Conservation (phyloP, 2,888 invertebrate genomes). For the Yponomeuta evonymella region DNA sequence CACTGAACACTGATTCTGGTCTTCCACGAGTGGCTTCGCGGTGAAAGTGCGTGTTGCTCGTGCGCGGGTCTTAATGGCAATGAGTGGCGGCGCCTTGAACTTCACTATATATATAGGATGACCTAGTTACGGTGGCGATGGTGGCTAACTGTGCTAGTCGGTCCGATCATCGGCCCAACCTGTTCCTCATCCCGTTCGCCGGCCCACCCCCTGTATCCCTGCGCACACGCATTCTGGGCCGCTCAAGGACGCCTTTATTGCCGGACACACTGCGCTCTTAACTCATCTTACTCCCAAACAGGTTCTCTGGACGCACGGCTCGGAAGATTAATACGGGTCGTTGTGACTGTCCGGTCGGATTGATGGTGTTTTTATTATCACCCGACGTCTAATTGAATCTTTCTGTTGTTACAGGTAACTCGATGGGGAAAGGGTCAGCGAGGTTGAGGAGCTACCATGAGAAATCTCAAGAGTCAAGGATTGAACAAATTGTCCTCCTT, state of each 20-base stretch:
- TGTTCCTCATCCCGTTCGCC: slow-evolving; percentile 55
- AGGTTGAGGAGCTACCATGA: not conserved
- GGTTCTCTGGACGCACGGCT: not conserved
- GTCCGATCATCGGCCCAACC: slow-evolving; percentile 47
- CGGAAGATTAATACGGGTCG: not conserved
- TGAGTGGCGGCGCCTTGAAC: slow-evolving; percentile 86
- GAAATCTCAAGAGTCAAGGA: not conserved
- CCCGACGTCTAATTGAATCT: not conserved
- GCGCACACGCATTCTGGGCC: not conserved
- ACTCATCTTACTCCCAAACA: slow-evolving; percentile 2
- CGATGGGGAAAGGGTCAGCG: not conserved
- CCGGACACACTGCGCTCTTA: not conserved
- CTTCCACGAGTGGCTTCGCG: slow-evolving; percentile 55
- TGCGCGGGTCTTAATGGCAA: slow-evolving; percentile 70
- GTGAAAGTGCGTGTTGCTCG: slow-evolving; percentile 70
- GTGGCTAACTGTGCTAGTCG: slow-evolving; percentile 67
- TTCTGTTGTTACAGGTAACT: slow-evolving; percentile 14
- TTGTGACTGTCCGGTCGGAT: not conserved
- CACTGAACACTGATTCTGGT: slow-evolving; percentile 48
- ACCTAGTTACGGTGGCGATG: slow-evolving; percentile 81
- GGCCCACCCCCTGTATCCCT: slow-evolving; percentile 11
- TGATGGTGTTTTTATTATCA: slow-evolving; percentile 3
- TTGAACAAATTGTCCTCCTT: not conserved
- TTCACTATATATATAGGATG: slow-evolving; percentile 89
- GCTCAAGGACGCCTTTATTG: slow-evolving; percentile 15